These are phyloP conservation scores for Temnothorax unifasciatus DNA, from an alignment of 2,888 invertebrate species.

Conservation along the genomic window DNA sequence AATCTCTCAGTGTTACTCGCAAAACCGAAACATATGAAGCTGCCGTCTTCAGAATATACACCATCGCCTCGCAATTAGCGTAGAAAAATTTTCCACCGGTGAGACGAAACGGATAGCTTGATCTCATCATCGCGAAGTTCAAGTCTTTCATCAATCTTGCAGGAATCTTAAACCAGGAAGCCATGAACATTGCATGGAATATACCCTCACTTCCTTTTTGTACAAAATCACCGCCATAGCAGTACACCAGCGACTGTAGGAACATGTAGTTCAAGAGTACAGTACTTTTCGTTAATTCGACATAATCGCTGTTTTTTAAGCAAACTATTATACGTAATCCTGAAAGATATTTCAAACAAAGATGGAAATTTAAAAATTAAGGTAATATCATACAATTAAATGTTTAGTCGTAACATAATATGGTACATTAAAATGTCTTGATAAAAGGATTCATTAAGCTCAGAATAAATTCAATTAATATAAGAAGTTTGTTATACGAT, in stretches of 20 bases:
- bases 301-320: neutral
- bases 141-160: constrained; percentile 30
- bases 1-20: constrained; percentile 14
- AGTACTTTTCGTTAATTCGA: neutral
- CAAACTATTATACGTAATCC: constrained; percentile 29
- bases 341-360: neutral
- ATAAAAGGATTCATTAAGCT: neutral
- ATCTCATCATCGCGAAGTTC: constrained; percentile 34
- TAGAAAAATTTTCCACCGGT: constrained; percentile 45
- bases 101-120: constrained; percentile 13
- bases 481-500: neutral
- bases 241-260: constrained; percentile 62
- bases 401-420: neutral
- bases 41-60: constrained; percentile 18
- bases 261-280: neutral
- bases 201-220: constrained; percentile 57
- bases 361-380: neutral
- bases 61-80: constrained; percentile 7
- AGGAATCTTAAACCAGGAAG: constrained; percentile 59
- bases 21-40: constrained; percentile 44
- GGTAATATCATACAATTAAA: neutral
- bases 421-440: neutral
- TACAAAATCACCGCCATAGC: constrained; percentile 63
- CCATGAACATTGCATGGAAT: constrained; percentile 51
- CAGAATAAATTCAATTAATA: neutral